Base-by-base conservation (phyloP, 2,888 invertebrate species). In the Mamestra brassicae region DNA sequence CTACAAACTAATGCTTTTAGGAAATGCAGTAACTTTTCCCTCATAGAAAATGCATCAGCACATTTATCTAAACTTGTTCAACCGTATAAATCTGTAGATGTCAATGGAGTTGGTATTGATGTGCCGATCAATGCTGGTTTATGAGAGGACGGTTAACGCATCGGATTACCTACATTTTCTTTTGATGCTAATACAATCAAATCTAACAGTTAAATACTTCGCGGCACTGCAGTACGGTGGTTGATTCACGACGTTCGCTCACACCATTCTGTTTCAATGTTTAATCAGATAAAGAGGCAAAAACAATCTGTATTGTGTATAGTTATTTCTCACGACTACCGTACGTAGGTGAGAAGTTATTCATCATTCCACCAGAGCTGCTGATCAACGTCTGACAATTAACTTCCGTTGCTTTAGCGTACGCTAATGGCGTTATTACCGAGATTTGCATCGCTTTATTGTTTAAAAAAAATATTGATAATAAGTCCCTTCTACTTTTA, bases 321-420 rank as follows among this genome's bases (percentile, higher is more conserved):
- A 87, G 86, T 84, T 85, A 89, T 89, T 93, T 94, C 95, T 92
- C 95, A 96, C 95, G 94, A 89, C 84, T 86, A 84, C 87, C 84
- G 88, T 82, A 92, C 83, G 87, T 84, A 92, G 91, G 91, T 93
- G 94, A 93, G 93, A 94, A 93, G 89, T 90, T 91, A 92, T 91
- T 92, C 91, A 90, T 90, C 91, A 93, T 92, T 88, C 85, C 89
- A 89, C 83, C 85, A 67, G 62, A 81, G 81, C 66, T 57, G 62
- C 64, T 64, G 87, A 87, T 87, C 88, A 90, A 89, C 87, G 85
- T 90, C 90, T 90, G 90, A 93, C 93, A 93, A 94, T 94, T 93
- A 93, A 91, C 93, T 92, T 94, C 95, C 93, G 94, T 93, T 93
- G 92, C 91, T 91, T 84, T 90, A 88, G 90, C 90, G 89, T 93